Evolutionary conservation across 2,888 invertebrate genomes (phyloP).

Genomic region (Thumatha senex): DNA sequence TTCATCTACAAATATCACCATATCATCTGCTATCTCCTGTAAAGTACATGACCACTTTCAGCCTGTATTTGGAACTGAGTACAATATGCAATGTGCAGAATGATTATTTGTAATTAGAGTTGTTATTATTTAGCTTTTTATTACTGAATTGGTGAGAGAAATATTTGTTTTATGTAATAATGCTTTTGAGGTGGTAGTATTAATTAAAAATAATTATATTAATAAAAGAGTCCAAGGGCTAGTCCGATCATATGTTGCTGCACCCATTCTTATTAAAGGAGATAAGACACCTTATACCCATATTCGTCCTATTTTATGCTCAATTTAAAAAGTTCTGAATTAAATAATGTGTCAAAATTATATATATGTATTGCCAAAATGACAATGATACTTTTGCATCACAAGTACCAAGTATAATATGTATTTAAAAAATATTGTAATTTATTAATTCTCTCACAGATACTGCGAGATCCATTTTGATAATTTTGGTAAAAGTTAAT

Average conservation of each 20-base stretch:
- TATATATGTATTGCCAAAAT: slow-evolving; percentile 25
- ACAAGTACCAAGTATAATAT: slow-evolving; percentile 11
- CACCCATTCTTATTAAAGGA: not conserved
- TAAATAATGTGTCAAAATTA: slow-evolving; percentile 21
- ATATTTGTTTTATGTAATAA: slow-evolving; percentile 10
- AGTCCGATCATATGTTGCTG: slow-evolving; percentile 10
- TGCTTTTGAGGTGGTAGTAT: slow-evolving; percentile 19
- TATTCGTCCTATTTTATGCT: slow-evolving; percentile 42
- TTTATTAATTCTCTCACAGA: slow-evolving; percentile 24
- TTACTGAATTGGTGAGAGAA: slow-evolving; percentile 12
- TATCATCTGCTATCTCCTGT: no score
- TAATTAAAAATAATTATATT: slow-evolving; percentile 12
- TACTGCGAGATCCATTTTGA: slow-evolving; percentile 24
- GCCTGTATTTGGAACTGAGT: not conserved
- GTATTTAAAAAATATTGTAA: slow-evolving; percentile 18
- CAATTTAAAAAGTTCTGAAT: slow-evolving; percentile 26
- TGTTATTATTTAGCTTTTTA: slow-evolving; percentile 5
- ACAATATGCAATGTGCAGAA: no score
- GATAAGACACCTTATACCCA: slow-evolving; percentile 13
- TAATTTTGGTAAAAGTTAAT: slow-evolving; percentile 23
- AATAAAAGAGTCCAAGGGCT: slow-evolving; percentile 21
- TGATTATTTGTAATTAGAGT: not conserved
- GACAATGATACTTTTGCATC: slow-evolving; percentile 23
- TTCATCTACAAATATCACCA: no score
- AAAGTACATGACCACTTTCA: no score